Base-by-base conservation (phyloP, 1,140 invertebrate genomes). In the Pogonus chalceus region DNA sequence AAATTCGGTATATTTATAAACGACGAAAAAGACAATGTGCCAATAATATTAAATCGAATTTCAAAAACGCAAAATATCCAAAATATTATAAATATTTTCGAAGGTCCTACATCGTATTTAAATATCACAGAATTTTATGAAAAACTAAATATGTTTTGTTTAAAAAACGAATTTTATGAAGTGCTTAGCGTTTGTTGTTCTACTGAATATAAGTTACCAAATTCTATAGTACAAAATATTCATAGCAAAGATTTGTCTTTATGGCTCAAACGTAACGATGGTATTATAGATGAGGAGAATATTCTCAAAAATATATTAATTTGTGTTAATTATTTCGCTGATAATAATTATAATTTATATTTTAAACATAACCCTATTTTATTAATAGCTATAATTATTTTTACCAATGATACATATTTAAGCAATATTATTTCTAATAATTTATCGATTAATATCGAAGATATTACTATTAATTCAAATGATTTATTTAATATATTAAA, bases 1-100 rank as follows among this genome's bases (percentile, higher is more conserved):
- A 73, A 70, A 47, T 79, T 74, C 61, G 77, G 77, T n/a, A 70
- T 76, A 51, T 73, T 79, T 49, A 64, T 71, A 56, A 62, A 73
- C 26, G 66, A 71, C 31, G 79, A 82, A 60, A 60, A 65, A 31
- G 65, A 67, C 43, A 66, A 79, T 62, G 56, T 79, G 20, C 70
- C 75, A 59, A 61, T 69, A 62, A 73, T 78, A 21, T 66, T 83
- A 56, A 57, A 69, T 2, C 72, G 80, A 66, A 62, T 80, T 43
- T 64, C 69, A 20, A 62, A 72, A 51, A 73, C 72, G 39, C 74
- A 72, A 63, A 80, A 71, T 68, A 67, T 78, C 49, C 69, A 69
- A 57, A 62, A 74, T 35, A 69, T 81, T 60, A 65, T 75, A 56
- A 63, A 72, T 57, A 77, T 80, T 60, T 75, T 83, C 56, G 69